These are phyloP conservation scores for Furcula furcula DNA, from an alignment of 2,888 invertebrate genomes.

Conservation along the genomic window DNA sequence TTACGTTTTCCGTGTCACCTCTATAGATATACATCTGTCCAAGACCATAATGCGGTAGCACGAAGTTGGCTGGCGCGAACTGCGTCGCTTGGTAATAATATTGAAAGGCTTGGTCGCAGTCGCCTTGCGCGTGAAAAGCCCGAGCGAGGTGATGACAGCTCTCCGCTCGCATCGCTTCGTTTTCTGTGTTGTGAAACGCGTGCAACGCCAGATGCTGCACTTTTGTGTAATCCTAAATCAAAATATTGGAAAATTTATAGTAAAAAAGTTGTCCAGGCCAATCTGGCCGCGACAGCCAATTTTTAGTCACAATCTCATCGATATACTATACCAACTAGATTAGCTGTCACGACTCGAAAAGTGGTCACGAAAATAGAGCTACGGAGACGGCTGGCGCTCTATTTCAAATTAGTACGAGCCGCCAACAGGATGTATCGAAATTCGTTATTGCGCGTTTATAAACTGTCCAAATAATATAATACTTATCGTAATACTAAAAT, in stretches of 20 bases:
- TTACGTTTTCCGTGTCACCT: constrained; percentile 96
- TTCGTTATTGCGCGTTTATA: too few relatives aligned
- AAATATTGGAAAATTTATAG: background rate
- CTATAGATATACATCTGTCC: constrained; percentile 99
- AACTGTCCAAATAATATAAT: too few relatives aligned
- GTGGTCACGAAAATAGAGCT: too few relatives aligned
- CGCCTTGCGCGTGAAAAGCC: constrained; percentile 96
- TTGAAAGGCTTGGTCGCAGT: constrained; percentile 99
- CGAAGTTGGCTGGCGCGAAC: constrained; percentile 96
- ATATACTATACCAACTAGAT: too few relatives aligned
- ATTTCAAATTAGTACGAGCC: too few relatives aligned
- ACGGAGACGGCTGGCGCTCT: too few relatives aligned
- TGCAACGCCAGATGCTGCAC: constrained; percentile 98
- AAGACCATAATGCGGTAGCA: constrained; percentile 97
- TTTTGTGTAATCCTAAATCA: constrained; percentile 91
- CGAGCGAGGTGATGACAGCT: constrained; percentile 98
- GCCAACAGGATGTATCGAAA: too few relatives aligned
- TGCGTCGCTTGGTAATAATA: constrained; percentile 99
- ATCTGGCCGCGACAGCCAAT: too few relatives aligned
- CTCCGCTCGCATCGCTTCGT: constrained; percentile 99
- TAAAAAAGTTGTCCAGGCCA: too few relatives aligned
- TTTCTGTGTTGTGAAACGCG: constrained; percentile 99
- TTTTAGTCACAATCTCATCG: too few relatives aligned
- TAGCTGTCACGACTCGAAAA: too few relatives aligned
- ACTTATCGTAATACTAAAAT: too few relatives aligned